Percentiles rank a stretch among this genome's conserved stretches.
Conservation (phyloP, 2,797 vertebrate species). For the Avahi laniger region DNA sequence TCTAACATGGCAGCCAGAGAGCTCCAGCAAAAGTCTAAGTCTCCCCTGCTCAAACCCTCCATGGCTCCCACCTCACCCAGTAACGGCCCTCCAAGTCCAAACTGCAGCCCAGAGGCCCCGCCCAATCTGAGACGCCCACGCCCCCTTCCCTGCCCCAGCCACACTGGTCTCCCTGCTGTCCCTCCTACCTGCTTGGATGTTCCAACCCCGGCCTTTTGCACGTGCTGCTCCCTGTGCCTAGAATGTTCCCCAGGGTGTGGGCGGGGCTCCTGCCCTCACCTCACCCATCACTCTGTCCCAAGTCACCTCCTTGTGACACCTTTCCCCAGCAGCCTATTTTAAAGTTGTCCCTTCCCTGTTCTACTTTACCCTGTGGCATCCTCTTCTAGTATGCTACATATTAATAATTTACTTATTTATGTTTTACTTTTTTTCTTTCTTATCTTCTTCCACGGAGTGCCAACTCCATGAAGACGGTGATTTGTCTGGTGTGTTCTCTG, state of each 20-base stretch:
- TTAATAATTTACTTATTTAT: background rate
- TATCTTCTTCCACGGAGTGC: background rate
- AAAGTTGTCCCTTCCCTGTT: background rate
- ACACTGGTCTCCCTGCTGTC: background rate
- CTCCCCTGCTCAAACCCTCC: background rate
- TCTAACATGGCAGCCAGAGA: background rate
- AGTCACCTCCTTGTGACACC: background rate
- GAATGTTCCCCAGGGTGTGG: background rate
- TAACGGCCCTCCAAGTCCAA: background rate
- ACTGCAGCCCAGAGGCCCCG: background rate
- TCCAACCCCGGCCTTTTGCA: background rate
- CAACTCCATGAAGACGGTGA: background rate
- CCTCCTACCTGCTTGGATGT: fast-evolving
- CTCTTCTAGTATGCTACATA: background rate
- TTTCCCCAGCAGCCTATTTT: background rate
- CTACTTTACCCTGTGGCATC: background rate
- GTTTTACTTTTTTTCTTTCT: background rate
- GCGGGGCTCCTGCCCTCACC: background rate
- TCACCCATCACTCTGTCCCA: background rate
- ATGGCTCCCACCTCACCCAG: background rate
- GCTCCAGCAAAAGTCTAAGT: background rate
- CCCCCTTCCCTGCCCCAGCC: background rate
- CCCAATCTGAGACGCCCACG: background rate
- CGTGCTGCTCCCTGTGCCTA: background rate
- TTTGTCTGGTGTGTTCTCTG: background rate